Percentiles rank a stretch among this genome's conserved stretches.
These are phyloP conservation scores for Hoplostethus atlanticus DNA, from an alignment of 2,797 vertebrate species.

Conservation along the genomic window DNA sequence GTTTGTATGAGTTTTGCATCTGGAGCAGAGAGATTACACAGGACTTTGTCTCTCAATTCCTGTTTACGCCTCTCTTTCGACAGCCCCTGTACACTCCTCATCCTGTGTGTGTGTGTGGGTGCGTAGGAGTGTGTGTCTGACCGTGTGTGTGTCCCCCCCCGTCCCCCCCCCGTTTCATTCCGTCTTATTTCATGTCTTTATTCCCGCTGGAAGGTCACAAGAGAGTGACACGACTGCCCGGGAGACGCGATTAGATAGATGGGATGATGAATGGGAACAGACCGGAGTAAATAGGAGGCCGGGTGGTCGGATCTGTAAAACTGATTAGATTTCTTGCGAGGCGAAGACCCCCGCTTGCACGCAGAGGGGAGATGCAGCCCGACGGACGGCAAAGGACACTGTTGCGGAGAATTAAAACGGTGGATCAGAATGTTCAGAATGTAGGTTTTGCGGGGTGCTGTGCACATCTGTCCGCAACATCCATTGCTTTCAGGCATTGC, in stretches of 20 bases:
- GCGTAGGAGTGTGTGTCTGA: conserved; percentile 8
- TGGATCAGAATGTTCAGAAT: conserved; percentile 30
- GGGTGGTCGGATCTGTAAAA: conserved; percentile 32
- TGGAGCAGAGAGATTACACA: conserved; percentile 78
- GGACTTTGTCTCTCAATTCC: conserved; percentile 79
- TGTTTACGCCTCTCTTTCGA: conserved; percentile 71
- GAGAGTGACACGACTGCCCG: conserved; percentile 15
- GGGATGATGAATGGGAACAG: conserved; percentile 44
- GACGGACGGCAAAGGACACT: background rate
- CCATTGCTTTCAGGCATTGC: conserved; percentile 20
- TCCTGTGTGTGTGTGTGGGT: conserved; percentile 62
- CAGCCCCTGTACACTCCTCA: conserved; percentile 62
- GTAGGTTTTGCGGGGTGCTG: background rate
- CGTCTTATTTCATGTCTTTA: conserved; percentile 34
- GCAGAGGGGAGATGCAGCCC: background rate
- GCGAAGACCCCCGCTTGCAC: background rate
- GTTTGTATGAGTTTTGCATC: conserved; percentile 60
- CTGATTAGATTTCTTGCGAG: conserved; percentile 27
- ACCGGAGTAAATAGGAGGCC: conserved; percentile 32
- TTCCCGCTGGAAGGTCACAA: conserved; percentile 43
- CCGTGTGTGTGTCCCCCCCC: background rate
- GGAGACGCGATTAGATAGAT: conserved; percentile 49
- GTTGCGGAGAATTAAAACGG: conserved; percentile 9
- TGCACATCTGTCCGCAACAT: background rate
- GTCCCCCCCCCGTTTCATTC: background rate